Conservation (phyloP, 2,797 vertebrate genomes). For the Pseudomugil gertrudae region DNA sequence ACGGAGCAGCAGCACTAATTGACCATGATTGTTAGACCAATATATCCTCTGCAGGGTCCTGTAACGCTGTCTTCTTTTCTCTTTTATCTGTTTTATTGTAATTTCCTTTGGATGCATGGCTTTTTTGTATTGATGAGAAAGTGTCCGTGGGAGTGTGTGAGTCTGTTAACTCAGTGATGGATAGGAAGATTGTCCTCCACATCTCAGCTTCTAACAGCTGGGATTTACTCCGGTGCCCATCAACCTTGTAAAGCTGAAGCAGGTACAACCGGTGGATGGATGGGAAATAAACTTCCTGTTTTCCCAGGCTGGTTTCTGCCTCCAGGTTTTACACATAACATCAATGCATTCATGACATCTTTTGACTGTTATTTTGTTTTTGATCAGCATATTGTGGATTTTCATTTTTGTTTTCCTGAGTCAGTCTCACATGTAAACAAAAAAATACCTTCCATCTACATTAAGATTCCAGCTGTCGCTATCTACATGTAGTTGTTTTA, state of each 20-base stretch:
- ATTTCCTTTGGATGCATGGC: neutral
- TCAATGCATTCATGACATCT: neutral
- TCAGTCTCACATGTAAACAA: neutral
- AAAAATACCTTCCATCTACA: neutral
- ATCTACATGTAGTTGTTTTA: too few species aligned
- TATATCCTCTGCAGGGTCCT: neutral
- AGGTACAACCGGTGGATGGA: neutral
- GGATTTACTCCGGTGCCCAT: neutral
- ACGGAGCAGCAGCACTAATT: neutral
- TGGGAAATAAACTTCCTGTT: neutral
- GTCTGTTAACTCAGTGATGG: neutral
- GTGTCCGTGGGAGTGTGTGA: neutral
- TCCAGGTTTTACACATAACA: neutral
- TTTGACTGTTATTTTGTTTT: neutral
- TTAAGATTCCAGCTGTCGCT: neutral
- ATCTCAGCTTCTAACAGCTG: neutral
- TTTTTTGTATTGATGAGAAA: neutral
- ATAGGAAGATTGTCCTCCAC: neutral
- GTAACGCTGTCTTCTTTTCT: neutral
- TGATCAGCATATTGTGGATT: neutral
- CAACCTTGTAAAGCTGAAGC: neutral
- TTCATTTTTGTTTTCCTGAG: neutral
- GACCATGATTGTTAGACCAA: neutral
- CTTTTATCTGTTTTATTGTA: neutral
- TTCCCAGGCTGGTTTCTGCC: neutral